Base-by-base conservation (phyloP, 2,113 vertebrate genomes). In the Aldabrachelys gigantea region DNA sequence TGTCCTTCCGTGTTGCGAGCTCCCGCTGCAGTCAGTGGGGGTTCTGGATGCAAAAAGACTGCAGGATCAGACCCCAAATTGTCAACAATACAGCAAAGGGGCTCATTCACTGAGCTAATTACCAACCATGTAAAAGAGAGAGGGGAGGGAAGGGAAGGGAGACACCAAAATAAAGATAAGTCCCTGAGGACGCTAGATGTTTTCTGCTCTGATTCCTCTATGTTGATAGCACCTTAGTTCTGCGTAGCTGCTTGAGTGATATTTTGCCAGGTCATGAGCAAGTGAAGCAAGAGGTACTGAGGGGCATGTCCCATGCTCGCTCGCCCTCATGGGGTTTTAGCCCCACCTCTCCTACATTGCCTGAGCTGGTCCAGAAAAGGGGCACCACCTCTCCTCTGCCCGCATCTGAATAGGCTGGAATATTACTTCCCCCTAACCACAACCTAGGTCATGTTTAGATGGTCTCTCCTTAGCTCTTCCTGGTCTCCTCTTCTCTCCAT, bases 341-440 rank as follows among this genome's bases (percentile, higher is more conserved):
- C 53, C 29, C 84, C 72, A 91, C 44, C 13, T 65, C 29, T 90
- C 94, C 76, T 50, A 80, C 78, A 80, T 44, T 88, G 31, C 21
- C 69, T 90, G 80, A 89, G 92, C 87, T 91, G 76, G 76, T 84
- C 59, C 85, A 89, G 92, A 96, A 94, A 90, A 25, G 87, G 87
- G 69, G 87, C 80, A 69, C 49, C 86, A 92, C 9, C 5, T 52
- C 85, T 91, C 35, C 82, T 52, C 96, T 62, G 56, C 82, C 80
- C 3, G 0, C 47, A 62, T n/a, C 5, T 84, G 59, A 90, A 92
- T 87, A 95, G 49, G 76, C 75, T 8, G 87, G 76, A 88, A 80
- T 2, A 96, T 62, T 35, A 86, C 10, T 50, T 91, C 84, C 93
- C 79, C 69, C 83, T 52, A 88, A 4, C 27, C 24, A 29, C 50